These are phyloP conservation scores for Serrognathus titanus DNA, from an alignment of 2,888 invertebrate species.

Conservation along the genomic window DNA sequence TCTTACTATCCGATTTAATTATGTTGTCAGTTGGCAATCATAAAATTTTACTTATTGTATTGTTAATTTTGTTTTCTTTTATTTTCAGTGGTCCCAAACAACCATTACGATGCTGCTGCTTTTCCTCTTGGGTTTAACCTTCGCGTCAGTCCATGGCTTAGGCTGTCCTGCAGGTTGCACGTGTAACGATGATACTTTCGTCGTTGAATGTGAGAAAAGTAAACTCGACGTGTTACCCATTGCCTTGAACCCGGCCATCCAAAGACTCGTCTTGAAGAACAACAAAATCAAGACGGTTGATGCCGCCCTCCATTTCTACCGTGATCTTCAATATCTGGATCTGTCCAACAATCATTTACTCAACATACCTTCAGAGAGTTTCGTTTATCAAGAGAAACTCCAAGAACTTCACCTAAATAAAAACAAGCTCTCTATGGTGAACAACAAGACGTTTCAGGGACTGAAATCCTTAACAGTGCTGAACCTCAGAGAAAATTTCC, in stretches of 20 bases:
- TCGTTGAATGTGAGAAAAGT: conserved; percentile 81
- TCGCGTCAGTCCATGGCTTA: conserved; percentile 53
- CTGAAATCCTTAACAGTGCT: conserved; percentile 74
- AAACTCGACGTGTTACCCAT: conserved; percentile 87
- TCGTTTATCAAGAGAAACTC: conserved; percentile 75
- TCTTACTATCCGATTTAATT: no score
- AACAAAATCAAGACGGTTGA: conserved; percentile 87
- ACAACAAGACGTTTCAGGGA: conserved; percentile 76
- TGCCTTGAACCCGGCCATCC: conserved; percentile 86
- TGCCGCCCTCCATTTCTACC: conserved; percentile 85
- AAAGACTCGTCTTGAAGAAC: conserved; percentile 76
- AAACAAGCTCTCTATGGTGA: conserved; percentile 79
- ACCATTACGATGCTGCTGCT: conserved; percentile 28
- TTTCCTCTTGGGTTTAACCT: conserved; percentile 24
- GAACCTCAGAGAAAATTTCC: conserved; percentile 76
- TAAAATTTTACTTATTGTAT: conserved; percentile 12
- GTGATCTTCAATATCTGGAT: conserved; percentile 80
- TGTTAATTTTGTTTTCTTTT: conserved; percentile 24
- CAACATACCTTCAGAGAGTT: conserved; percentile 75
- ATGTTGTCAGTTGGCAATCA: conserved; percentile 9
- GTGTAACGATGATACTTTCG: conserved; percentile 86
- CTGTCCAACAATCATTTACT: conserved; percentile 81
- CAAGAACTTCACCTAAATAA: conserved; percentile 80
- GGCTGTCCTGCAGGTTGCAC: conserved; percentile 83
- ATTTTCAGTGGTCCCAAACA: conserved; percentile 34